Percentiles rank a stretch among this genome's conserved stretches.
These are phyloP conservation scores for Minunthozetes semirufus DNA, from an alignment of 2,888 invertebrate genomes.

Conservation along the genomic window DNA sequence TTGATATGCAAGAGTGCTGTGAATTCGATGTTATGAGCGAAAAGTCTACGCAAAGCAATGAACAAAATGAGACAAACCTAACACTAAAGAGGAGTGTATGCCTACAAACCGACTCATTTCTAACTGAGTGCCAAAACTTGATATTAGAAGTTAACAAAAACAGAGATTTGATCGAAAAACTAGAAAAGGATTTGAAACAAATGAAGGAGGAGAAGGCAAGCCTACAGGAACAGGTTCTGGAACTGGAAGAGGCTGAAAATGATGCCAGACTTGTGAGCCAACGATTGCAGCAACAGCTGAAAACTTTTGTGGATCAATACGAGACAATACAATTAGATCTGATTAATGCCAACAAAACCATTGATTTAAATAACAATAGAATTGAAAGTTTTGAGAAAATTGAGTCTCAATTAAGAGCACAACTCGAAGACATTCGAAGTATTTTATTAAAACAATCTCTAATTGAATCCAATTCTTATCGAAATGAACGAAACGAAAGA, in stretches of 20 bases:
- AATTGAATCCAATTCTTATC: not conserved
- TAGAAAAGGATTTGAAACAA: not conserved
- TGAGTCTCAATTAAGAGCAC: slow-evolving; percentile 11
- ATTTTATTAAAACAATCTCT: not conserved
- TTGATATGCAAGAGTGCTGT: slow-evolving; percentile 37
- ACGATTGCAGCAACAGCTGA: slow-evolving; percentile 45
- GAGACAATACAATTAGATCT: slow-evolving; percentile 29
- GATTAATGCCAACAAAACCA: slow-evolving; percentile 31
- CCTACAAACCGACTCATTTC: no score
- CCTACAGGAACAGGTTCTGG: slow-evolving; percentile 62
- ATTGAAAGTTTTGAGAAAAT: slow-evolving; percentile 8
- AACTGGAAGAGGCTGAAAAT: slow-evolving; percentile 68
- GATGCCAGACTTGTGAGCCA: slow-evolving; percentile 61
- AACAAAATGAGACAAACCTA: not conserved
- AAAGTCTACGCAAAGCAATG: not conserved
- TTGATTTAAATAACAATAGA: slow-evolving; percentile 23
- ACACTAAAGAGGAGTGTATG: no score
- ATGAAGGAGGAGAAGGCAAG: slow-evolving; percentile 36
- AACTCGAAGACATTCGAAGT: not conserved
- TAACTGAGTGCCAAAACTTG: not conserved
- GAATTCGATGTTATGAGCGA: slow-evolving; percentile 19
- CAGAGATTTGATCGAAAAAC: not conserved
- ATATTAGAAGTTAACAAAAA: not conserved
- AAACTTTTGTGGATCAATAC: slow-evolving; percentile 27
- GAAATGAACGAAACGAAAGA: not conserved